Conservation (phyloP, 2,797 vertebrate species). For the Phoebastria nigripes region DNA sequence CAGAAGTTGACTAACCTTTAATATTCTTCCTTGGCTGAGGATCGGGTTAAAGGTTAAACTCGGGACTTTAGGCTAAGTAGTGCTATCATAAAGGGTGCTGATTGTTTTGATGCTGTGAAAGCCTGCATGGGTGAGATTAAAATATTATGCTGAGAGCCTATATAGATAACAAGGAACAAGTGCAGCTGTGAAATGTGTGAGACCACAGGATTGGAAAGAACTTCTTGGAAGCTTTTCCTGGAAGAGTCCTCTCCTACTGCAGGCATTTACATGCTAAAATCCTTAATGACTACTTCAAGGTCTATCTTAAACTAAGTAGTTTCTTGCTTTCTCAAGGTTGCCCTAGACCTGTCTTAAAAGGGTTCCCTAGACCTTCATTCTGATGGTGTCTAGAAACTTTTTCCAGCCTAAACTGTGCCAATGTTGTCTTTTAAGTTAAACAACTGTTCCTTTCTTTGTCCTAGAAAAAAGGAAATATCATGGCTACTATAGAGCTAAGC, state of each 20-base stretch:
- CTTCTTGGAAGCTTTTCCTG: constrained; percentile 5
- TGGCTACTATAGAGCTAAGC: not conserved
- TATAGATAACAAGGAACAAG: not conserved
- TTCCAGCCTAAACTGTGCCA: not conserved
- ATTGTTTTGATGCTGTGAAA: not conserved
- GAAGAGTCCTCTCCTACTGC: not conserved
- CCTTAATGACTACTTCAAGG: not conserved
- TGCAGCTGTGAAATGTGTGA: not conserved
- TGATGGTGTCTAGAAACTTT: not conserved
- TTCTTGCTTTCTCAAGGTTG: constrained; percentile 6
- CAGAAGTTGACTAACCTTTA: not conserved
- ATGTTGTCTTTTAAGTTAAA: not conserved
- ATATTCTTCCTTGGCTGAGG: not conserved
- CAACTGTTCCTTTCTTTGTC: not conserved
- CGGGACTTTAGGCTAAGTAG: not conserved
- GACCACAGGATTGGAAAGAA: not conserved
- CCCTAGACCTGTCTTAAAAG: not conserved
- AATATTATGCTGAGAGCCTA: not conserved
- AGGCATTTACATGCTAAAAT: constrained; percentile 2
- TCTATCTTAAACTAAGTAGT: not conserved
- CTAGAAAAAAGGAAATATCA: not conserved
- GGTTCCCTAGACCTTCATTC: not conserved
- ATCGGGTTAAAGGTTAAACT: constrained; percentile 1
- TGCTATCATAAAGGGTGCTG: not conserved
- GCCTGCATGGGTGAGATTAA: not conserved